Evolutionary conservation across 2,797 vertebrate genomes (phyloP).

Genomic region (Leptodactylus fallax): DNA sequence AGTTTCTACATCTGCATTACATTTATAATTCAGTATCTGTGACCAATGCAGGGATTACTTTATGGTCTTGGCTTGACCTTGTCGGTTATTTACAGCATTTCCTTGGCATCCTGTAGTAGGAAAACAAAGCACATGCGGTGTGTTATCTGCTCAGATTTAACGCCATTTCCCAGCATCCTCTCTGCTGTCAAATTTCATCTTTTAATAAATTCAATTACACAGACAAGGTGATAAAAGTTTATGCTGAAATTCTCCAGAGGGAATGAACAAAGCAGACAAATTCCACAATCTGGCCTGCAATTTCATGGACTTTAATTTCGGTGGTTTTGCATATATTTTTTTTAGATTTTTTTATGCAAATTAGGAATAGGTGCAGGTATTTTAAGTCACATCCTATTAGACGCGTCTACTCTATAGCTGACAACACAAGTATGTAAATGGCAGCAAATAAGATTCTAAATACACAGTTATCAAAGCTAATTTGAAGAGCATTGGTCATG

Average conservation of each 20-base stretch:
- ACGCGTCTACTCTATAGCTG: no score
- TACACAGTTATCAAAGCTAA: not conserved
- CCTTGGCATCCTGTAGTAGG: conserved; percentile 24
- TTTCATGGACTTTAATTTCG: not conserved
- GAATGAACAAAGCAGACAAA: not conserved
- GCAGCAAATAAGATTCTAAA: not conserved
- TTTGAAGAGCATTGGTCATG: not conserved
- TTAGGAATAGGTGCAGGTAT: not conserved
- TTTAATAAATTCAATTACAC: conserved; percentile 26
- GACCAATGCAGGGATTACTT: conserved; percentile 29
- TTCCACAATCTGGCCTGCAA: not conserved
- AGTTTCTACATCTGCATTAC: conserved; percentile 23
- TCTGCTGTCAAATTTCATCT: not conserved
- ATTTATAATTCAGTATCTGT: conserved; percentile 44
- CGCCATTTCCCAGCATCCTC: conserved; percentile 18
- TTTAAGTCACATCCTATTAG: not conserved
- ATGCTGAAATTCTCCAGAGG: not conserved
- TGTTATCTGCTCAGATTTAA: conserved; percentile 15
- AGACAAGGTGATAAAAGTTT: conserved; percentile 3
- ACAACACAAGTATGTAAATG: not conserved
- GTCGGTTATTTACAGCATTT: conserved; percentile 33
- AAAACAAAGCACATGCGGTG: conserved; percentile 33
- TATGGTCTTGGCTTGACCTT: conserved; percentile 39
- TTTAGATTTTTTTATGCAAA: not conserved
- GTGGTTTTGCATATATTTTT: not conserved